These are phyloP conservation scores for Petrocephalus zakoni DNA, from an alignment of 2,113 vertebrate species.

Conservation along the genomic window DNA sequence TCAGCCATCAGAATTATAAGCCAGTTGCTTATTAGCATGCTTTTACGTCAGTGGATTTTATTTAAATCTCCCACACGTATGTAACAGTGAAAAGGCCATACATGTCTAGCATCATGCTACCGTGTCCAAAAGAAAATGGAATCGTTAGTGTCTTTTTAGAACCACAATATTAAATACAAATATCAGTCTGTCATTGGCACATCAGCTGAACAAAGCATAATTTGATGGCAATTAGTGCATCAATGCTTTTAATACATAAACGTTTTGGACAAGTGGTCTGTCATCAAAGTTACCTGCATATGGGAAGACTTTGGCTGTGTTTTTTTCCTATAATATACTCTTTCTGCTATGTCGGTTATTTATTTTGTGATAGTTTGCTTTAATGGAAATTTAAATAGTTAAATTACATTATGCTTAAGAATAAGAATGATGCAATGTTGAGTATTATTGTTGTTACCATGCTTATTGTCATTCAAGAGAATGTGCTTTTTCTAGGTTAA, in stretches of 20 bases:
- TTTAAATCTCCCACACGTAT: not conserved
- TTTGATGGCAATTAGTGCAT: conserved; percentile 6
- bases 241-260: not conserved
- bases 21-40: not conserved
- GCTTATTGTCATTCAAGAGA: not conserved
- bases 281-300: not conserved
- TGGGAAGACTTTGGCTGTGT: not conserved
- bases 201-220: not conserved
- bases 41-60: not conserved
- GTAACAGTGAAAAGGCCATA: not conserved
- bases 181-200: not conserved
- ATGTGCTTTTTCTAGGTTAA: not conserved
- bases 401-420: not conserved
- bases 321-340: not conserved
- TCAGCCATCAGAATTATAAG: not conserved
- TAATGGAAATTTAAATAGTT: not conserved
- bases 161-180: not conserved
- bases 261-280: not conserved
- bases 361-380: not conserved
- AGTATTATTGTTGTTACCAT: not conserved
- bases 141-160: not conserved
- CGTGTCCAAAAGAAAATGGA: not conserved
- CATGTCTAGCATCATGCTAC: conserved; percentile 8
- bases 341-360: not conserved
- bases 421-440: not conserved